These are phyloP conservation scores for Lordiphosa fenestrarum DNA, from an alignment of 2,888 invertebrate species.

Conservation along the genomic window DNA sequence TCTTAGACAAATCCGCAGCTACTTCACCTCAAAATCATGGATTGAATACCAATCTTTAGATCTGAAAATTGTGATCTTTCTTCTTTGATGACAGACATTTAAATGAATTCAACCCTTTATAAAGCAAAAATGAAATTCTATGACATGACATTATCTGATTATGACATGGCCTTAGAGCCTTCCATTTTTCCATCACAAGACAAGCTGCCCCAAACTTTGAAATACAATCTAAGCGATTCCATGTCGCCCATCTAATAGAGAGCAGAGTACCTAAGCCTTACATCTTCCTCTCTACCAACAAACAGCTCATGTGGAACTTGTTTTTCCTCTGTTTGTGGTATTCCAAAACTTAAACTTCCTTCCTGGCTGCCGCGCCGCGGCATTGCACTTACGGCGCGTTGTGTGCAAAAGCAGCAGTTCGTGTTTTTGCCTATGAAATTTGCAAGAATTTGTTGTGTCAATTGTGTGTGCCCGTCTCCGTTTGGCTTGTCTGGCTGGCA, in stretches of 20 bases:
- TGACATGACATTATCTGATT: too few species aligned
- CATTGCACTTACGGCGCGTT: slow-evolving; percentile 39
- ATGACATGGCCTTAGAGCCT: too few species aligned
- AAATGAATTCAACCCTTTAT: too few species aligned
- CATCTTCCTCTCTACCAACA: too few species aligned
- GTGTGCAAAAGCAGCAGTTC: slow-evolving; percentile 24
- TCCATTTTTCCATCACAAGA: too few species aligned
- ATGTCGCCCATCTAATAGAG: neutral
- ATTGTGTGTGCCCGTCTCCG: slow-evolving; percentile 35
- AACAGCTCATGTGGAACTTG: slow-evolving; percentile 51
- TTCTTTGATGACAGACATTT: too few species aligned
- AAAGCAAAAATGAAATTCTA: too few species aligned
- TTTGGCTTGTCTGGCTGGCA: slow-evolving; percentile 25
- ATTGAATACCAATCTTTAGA: too few species aligned
- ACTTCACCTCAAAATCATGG: too few species aligned
- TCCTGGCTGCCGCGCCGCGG: slow-evolving; percentile 15
- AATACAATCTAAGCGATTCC: neutral
- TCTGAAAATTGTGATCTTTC: too few species aligned
- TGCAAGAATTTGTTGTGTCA: slow-evolving; percentile 57
- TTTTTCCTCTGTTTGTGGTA: slow-evolving; percentile 17
- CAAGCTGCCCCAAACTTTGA: too few species aligned
- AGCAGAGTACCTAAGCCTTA: slow-evolving; percentile 8
- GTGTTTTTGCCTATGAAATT: slow-evolving; percentile 46
- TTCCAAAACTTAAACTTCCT: slow-evolving; percentile 18
- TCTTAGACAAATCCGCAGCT: too few species aligned